Percentiles rank a stretch among this genome's conserved stretches.
phyloP scores from a whole-genome alignment of 2,888 invertebrate genomes.

The Papilio protenor region DNA sequence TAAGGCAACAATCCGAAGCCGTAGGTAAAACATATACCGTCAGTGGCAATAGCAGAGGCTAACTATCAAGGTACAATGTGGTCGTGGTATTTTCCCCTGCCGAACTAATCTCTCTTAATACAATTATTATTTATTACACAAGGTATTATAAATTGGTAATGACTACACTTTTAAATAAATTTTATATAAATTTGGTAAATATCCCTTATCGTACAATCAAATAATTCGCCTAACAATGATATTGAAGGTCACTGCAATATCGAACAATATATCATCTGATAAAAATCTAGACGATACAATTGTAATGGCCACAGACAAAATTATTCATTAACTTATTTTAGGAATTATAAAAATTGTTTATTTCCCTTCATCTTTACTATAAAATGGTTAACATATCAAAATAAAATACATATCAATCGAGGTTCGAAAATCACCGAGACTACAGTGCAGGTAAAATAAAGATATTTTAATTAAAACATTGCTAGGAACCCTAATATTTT shows the following conservation, averaged over 20 bases:
- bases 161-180: neutral
- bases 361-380: constrained; percentile 11
- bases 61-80: neutral
- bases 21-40: too few relatives aligned
- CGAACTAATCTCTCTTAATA: neutral
- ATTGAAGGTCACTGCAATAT: constrained; percentile 8
- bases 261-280: constrained; percentile 3
- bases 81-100: neutral
- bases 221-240: neutral
- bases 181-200: neutral
- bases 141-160: neutral
- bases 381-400: constrained; percentile 5
- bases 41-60: neutral
- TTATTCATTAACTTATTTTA: constrained; percentile 29
- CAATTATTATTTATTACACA: neutral
- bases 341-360: constrained; percentile 8
- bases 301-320: constrained; percentile 21
- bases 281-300: constrained; percentile 18
- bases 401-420: neutral
- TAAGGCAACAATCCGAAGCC: too few relatives aligned
- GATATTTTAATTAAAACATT: neutral
- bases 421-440: neutral
- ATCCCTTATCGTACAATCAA: neutral
- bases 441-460: neutral
- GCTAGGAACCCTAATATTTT: neutral